Evolutionary conservation across 2,113 vertebrate genomes (phyloP), one percentile per base, ranked within the genome.

Genomic region (Theristicus caerulescens): DNA sequence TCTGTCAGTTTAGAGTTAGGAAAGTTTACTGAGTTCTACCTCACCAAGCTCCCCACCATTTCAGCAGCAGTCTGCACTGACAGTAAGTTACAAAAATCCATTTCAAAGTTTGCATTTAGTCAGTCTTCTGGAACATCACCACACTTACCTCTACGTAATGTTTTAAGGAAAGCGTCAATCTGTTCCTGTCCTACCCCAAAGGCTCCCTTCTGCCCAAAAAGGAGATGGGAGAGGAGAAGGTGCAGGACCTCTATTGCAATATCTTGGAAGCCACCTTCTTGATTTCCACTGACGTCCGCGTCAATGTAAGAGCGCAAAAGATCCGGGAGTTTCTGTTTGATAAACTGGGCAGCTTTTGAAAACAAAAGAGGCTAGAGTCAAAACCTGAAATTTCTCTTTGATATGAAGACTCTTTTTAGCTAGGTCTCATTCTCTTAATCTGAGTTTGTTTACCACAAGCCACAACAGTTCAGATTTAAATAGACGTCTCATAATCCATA

Each of bases 181-280:
- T 99, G 99, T 91, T 99, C 99, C 98, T 99, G 99, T 96, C 99
- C 99, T 91, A 99, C 99, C 96, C 99, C 99, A 98, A 99, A 99
- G 81, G 99, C 99, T 98, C 99, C 99, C 98, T 99, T 99, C 98
- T 99, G 99, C 97, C 99, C 99, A 98, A 99, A 99, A 76, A 99
- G 99, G 97, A 99, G 99, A 98, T 99, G 99, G 98, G 99, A 99
- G 98, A 99, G 99, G 96, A 99, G 99, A 95, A 99, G 99, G 98
- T 99, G 99, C 98, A 99, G 98, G 98, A 99, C 99, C 98, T 99
- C 99, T 99, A 99, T 99, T 94, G 99, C 99, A 98, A 99, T 99
- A 98, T 99, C 99, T 97, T 99, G 99, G 98, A 99, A 99, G 99
- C 99, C 99, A 99, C 99, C 99, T 99, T 99, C 99, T 98, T 99